Evolutionary conservation across 2,888 invertebrate genomes (phyloP).

Genomic region (Drosophila seclusa): DNA sequence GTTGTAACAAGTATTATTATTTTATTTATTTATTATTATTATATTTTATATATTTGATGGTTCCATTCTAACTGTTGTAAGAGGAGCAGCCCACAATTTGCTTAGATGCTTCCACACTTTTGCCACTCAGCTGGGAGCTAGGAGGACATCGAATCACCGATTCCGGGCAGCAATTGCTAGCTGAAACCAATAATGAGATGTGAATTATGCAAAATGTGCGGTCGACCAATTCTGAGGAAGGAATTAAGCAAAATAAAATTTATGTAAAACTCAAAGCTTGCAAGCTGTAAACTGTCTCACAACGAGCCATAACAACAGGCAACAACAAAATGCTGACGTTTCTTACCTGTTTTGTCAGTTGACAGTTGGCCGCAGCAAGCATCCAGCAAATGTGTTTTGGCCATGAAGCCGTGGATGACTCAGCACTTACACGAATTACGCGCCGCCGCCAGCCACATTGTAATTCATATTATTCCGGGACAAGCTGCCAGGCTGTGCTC

Average conservation of each 20-base stretch:
- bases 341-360: conserved; percentile 6
- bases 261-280: conserved; percentile 53
- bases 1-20: no score
- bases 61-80: background rate
- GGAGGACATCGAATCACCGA: background rate
- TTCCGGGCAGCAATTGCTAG: background rate
- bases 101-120: background rate
- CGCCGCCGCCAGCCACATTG: conserved; percentile 65
- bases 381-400: background rate
- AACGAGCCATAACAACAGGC: conserved; percentile 22
- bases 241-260: conserved; percentile 71
- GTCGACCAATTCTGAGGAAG: conserved; percentile 25
- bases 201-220: conserved; percentile 53
- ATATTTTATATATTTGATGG: no score
- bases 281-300: conserved; percentile 53
- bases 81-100: background rate
- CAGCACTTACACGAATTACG: conserved; percentile 71
- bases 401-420: conserved; percentile 15
- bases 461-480: conserved; percentile 72
- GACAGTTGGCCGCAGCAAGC: background rate
- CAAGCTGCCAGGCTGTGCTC: conserved; percentile 13
- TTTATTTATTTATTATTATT: no score
- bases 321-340: background rate
- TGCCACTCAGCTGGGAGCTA: background rate
- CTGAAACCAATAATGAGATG: conserved; percentile 37